Evolutionary conservation across 1,140 invertebrate species (phyloP).

Genomic region (Trichonephila inaurata): DNA sequence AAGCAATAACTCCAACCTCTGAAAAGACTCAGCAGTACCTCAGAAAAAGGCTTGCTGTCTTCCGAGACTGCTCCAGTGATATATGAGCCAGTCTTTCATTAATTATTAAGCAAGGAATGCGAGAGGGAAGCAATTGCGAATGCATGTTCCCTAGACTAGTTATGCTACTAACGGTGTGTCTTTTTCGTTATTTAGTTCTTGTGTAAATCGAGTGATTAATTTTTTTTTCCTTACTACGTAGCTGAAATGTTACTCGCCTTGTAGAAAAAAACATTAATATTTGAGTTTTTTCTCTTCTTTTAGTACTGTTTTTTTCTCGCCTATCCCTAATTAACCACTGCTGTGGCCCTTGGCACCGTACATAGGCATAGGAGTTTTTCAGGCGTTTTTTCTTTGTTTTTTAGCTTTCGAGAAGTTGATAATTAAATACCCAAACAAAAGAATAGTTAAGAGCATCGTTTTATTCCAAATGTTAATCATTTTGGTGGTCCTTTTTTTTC

Average conservation of each 20-base stretch:
- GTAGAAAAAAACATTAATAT: constrained; percentile 9
- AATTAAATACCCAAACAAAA: constrained; percentile 27
- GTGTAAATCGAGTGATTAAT: constrained; percentile 35
- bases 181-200: not conserved
- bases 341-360: not conserved
- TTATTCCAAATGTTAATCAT: constrained; percentile 28
- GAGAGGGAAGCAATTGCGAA: not conserved
- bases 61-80: not conserved
- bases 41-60: not conserved
- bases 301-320: not conserved
- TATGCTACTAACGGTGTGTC: constrained; percentile 18
- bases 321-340: not conserved
- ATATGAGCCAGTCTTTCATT: not conserved
- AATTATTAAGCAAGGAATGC: constrained; percentile 7
- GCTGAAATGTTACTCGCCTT: not conserved
- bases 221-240: not conserved
- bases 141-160: not conserved
- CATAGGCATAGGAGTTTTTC: not conserved
- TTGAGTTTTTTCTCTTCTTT: not conserved
- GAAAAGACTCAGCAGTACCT: not conserved
- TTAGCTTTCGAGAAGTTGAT: constrained; percentile 33
- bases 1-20: not conserved
- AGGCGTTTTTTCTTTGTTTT: not conserved
- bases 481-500: not conserved
- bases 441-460: constrained; percentile 12